phyloP scores from a whole-genome alignment of 2,113 vertebrate species.

The Macroglossus sobrinus region DNA sequence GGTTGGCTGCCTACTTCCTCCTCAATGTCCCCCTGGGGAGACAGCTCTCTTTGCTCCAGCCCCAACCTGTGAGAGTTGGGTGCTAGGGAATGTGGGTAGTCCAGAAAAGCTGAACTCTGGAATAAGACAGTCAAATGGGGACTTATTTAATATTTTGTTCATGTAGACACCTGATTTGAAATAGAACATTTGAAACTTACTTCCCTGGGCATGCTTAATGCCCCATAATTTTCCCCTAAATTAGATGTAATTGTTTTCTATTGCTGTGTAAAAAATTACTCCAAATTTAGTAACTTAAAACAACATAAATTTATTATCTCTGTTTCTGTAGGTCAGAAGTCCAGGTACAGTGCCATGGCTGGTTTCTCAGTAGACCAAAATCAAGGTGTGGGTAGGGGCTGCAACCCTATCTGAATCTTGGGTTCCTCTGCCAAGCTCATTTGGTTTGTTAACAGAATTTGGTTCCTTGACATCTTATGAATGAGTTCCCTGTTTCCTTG shows the following conservation, averaged over 20 bases:
- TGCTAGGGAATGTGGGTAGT: not conserved
- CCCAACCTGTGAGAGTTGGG: not conserved
- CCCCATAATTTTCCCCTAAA: not conserved
- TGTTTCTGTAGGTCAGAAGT: not conserved
- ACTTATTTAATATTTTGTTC: not conserved
- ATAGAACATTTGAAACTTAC: not conserved
- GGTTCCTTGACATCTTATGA: not conserved
- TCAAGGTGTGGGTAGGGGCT: accelerated
- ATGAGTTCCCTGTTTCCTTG: not conserved
- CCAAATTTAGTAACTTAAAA: not conserved
- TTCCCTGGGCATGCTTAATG: not conserved
- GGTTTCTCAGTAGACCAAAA: not conserved
- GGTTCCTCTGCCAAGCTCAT: not conserved
- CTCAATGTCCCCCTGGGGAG: not conserved
- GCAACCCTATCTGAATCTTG: not conserved
- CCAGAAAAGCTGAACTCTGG: not conserved
- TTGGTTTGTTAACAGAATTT: not conserved
- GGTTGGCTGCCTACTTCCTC: not conserved
- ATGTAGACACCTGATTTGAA: not conserved
- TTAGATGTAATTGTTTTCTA: not conserved
- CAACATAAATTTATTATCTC: not conserved
- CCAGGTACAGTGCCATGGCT: accelerated
- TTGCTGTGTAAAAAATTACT: not conserved
- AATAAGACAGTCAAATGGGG: not conserved
- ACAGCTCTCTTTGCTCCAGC: not conserved